Conservation (phyloP, 2,888 invertebrate genomes). For the Diachrysia chrysitis region DNA sequence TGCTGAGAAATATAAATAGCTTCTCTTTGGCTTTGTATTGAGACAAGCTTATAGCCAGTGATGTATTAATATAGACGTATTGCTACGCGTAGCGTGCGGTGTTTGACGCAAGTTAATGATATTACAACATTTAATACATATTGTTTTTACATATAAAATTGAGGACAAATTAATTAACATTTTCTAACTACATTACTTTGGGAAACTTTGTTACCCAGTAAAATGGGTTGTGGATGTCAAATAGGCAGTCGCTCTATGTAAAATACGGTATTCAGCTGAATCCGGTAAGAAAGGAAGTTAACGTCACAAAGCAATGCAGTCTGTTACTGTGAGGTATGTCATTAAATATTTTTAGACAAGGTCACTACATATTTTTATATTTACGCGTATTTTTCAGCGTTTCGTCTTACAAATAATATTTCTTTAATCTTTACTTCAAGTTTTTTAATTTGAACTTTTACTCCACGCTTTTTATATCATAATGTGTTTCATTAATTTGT, state of each 20-base stretch:
- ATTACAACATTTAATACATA: slow-evolving; percentile 17
- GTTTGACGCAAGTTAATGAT: slow-evolving; percentile 27
- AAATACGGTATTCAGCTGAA: too few relatives aligned
- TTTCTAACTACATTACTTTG: too few relatives aligned
- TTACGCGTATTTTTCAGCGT: not conserved
- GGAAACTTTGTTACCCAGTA: too few relatives aligned
- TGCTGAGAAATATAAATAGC: slow-evolving; percentile 21
- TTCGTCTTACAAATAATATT: not conserved
- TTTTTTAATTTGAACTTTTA: not conserved
- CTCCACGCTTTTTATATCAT: not conserved
- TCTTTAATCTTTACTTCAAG: not conserved
- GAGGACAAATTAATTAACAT: slow-evolving; percentile 31
- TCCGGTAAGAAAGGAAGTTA: too few relatives aligned
- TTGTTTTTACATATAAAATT: slow-evolving; percentile 14
- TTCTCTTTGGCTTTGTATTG: slow-evolving; percentile 40
- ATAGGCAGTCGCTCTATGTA: too few relatives aligned
- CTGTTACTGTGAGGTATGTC: not conserved
- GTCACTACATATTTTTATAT: not conserved
- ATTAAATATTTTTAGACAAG: too few relatives aligned
- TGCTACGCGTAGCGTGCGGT: slow-evolving; percentile 34
- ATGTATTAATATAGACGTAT: slow-evolving; percentile 20
- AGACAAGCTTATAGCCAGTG: slow-evolving; percentile 11
- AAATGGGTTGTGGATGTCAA: too few relatives aligned
- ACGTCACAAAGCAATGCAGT: too few relatives aligned
- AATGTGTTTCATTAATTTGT: slow-evolving; percentile 26